Evolutionary conservation across 2,113 vertebrate species (phyloP), one percentile per base, ranked within the genome.

Genomic region (Centropus bengalensis): DNA sequence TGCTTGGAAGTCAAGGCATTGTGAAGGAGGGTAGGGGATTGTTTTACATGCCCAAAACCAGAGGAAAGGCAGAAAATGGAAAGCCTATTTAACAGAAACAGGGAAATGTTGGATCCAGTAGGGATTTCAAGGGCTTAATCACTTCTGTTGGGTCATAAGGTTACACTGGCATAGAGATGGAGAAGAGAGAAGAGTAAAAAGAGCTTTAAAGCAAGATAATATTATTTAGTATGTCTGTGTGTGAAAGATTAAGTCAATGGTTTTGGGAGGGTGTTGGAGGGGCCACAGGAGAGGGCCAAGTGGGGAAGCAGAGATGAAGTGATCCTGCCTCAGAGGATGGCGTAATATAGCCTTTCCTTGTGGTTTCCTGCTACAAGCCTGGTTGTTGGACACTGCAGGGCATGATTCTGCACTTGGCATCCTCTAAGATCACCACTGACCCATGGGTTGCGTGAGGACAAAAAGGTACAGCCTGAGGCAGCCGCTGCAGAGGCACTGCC

Each of bases 61-160:
- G 97, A 97, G 97, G 96, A 98, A 98, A 98, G 97, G 97, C 97
- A 96, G 67, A 89, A 51, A 14, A 47, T 91, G 92, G 63, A 97
- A 74, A 97, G 98, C 96, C 97, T 93, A 97, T 98, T 79, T 98
- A 98, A 97, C 96, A 98, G 98, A 97, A 98, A 96, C 90, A 96
- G 87, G 95, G 97, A 98, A 98, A 98, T 97, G 88, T 95, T 97
- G 98, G 98, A 97, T 96, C 94, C 97, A 91, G 95, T 93, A 97
- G 96, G 97, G 98, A 98, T 98, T 98, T 98, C 87, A 23, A 32
- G 42, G 96, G 97, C 98, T 98, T 98, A 97, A 98, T 98, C 97
- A 96, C 97, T 95, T 91, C 45, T 64, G 54, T 88, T 89, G 92
- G 85, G 97, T 96, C 70, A 45, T 96, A 93, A 93, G 73, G 88